Evolutionary conservation across 2,888 invertebrate species (phyloP), one percentile per base, ranked within the genome.

Genomic region (Zhuqinia jingwanae): DNA sequence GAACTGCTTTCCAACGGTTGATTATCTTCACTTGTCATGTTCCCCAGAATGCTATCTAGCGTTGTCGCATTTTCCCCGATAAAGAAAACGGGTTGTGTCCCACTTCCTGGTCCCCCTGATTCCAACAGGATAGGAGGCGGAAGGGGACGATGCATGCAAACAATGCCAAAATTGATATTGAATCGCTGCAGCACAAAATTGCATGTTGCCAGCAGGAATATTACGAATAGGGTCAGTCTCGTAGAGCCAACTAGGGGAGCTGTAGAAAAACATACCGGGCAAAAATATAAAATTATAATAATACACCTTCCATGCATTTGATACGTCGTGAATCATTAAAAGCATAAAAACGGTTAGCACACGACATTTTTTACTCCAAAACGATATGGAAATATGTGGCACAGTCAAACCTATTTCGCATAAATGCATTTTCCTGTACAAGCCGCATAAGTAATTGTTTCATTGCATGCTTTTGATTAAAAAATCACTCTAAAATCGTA

Each of bases 141-240:
- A 80, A 92, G 73, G 60, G 63, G 91, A 85, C 93, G 93, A 30
- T 94, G 93, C 94, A 94, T 94, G 89, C 94, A 94, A 3, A 94
- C 92, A 68, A 94, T 92, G 1, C 94, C 93, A 87, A 94, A 93
- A 89, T 93, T 93, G 73, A 94, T 92, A 90, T 94, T 93, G 85
- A 94, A 93, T 5, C 94, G 92, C 91, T 94, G 92, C 63, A 92
- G 91, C 60, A 93, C 91, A 1, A 93, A 92, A 22, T 92, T 90
- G 5, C 92, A 87, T 89, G 92, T 92, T 11, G 92, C 91, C 1
- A 92, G n/a, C 73, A 93, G 92, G 25, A 92, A 92, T 82, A 93
- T 92, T 0, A 93, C 73, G n/a, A 84, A 84, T 25, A 84, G 47
- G 22, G 68, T 84, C 65, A 84, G 58, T 45, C 84, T 77, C 27